Percentiles rank a stretch among this genome's conserved stretches.
phyloP scores from a whole-genome alignment of 2,113 vertebrate genomes.

The Callaeas wilsoni region DNA sequence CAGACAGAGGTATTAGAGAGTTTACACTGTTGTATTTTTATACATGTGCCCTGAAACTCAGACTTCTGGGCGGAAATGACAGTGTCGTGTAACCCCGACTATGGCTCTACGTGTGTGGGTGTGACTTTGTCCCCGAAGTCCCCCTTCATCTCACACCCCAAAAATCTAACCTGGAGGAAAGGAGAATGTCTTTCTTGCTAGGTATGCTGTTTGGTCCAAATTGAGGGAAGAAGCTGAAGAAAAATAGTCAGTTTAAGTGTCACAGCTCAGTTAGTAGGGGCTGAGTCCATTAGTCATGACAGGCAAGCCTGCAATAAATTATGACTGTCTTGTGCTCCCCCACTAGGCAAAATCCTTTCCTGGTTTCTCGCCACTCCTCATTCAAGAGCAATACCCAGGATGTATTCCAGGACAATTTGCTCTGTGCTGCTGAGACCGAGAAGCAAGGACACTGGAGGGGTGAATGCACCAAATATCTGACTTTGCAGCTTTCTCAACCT shows the following conservation, averaged over 20 bases:
- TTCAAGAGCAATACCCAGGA: background rate
- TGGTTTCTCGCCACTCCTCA: background rate
- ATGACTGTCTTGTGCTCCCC: background rate
- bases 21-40: background rate
- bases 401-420: background rate
- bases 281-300: conserved; percentile 20
- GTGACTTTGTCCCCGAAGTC: background rate
- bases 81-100: background rate
- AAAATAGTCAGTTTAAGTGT: conserved; percentile 45
- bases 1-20: background rate
- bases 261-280: conserved; percentile 12
- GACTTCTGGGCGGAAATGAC: background rate
- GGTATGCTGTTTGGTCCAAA: background rate
- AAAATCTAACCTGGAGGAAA: background rate
- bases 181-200: background rate
- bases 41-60: background rate
- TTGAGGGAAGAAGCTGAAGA: conserved; percentile 3
- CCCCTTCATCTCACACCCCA: background rate
- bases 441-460: conserved; percentile 32
- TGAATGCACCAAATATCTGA: conserved; percentile 38
- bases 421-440: background rate
- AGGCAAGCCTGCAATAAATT: conserved; percentile 18
- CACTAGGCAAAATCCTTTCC: conserved; percentile 14
- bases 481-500: conserved; percentile 21
- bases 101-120: rapidly evolving